Evolutionary conservation across 1,140 invertebrate genomes (phyloP).

Genomic region (Rhyacophila brunnea): DNA sequence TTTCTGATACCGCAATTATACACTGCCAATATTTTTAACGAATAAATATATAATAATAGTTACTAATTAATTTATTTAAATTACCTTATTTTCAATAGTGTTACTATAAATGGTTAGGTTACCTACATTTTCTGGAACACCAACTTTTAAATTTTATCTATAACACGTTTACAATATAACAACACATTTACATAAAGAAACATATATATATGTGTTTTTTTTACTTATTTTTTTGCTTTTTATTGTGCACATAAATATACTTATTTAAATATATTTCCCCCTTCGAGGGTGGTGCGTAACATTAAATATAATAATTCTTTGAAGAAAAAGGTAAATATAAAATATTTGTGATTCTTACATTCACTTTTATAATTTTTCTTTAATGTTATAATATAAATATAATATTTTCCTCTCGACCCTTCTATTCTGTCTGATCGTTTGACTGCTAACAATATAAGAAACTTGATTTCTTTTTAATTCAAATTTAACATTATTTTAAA

Average conservation of each 20-base stretch:
- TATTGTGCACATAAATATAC: slow-evolving; percentile 30
- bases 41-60: slow-evolving; percentile 9
- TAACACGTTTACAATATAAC: slow-evolving; percentile 28
- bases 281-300: slow-evolving; percentile 25
- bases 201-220: slow-evolving; percentile 25
- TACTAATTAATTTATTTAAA: slow-evolving; percentile 18
- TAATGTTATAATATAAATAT: slow-evolving; percentile 9
- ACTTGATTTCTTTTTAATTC: neutral
- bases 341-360: slow-evolving; percentile 11
- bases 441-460: slow-evolving; percentile 2
- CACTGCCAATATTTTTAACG: slow-evolving; percentile 17
- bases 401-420: neutral
- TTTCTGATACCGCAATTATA: slow-evolving; percentile 11
- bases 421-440: neutral
- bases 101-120: slow-evolving; percentile 26
- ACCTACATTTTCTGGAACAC: slow-evolving; percentile 29
- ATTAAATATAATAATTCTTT: slow-evolving; percentile 27
- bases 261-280: slow-evolving; percentile 24
- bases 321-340: slow-evolving; percentile 25
- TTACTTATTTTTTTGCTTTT: slow-evolving; percentile 20
- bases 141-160: slow-evolving; percentile 28
- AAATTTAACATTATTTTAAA: slow-evolving; percentile 4
- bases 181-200: slow-evolving; percentile 30
- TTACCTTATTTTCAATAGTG: slow-evolving; percentile 25
- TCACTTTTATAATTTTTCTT: neutral